Conservation (phyloP, 2,888 invertebrate species). For the Amphimallon solstitiale region DNA sequence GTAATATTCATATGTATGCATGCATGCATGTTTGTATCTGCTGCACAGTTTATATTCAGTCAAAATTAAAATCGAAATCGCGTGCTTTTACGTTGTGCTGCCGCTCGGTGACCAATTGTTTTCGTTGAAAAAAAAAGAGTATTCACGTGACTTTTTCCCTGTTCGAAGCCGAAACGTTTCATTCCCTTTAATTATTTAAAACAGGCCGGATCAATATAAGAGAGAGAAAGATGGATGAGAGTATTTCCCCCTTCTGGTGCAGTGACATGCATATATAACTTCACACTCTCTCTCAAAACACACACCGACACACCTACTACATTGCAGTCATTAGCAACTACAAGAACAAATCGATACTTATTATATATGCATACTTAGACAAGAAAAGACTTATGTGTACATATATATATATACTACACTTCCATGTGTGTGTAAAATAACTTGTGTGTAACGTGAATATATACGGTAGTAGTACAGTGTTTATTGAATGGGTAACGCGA, state of each 20-base stretch:
- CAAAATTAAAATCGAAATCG: too few species aligned
- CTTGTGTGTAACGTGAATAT: not conserved
- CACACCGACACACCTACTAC: constrained; percentile 2
- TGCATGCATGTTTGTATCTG: too few species aligned
- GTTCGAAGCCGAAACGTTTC: not conserved
- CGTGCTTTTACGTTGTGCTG: too few species aligned
- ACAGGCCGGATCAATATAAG: constrained; percentile 24
- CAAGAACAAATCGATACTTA: constrained; percentile 27
- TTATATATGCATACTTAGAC: constrained; percentile 14
- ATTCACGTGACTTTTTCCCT: constrained; percentile 6
- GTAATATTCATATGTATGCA: too few species aligned
- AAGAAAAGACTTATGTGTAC: not conserved
- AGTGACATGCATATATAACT: constrained; percentile 7
- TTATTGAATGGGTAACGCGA: constrained; percentile 37
- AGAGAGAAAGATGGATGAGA: constrained; percentile 16
- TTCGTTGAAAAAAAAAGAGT: not conserved
- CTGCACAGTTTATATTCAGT: too few species aligned
- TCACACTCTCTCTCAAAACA: not conserved
- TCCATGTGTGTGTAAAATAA: too few species aligned
- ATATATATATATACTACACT: too few species aligned
- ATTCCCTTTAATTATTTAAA: constrained; percentile 33
- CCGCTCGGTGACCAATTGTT: not conserved
- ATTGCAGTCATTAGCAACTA: constrained; percentile 7
- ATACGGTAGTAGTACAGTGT: constrained; percentile 6
- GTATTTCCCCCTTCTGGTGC: constrained; percentile 20